Evolutionary conservation across 2,797 vertebrate species (phyloP).

Genomic region (Benthosema pterotum): DNA sequence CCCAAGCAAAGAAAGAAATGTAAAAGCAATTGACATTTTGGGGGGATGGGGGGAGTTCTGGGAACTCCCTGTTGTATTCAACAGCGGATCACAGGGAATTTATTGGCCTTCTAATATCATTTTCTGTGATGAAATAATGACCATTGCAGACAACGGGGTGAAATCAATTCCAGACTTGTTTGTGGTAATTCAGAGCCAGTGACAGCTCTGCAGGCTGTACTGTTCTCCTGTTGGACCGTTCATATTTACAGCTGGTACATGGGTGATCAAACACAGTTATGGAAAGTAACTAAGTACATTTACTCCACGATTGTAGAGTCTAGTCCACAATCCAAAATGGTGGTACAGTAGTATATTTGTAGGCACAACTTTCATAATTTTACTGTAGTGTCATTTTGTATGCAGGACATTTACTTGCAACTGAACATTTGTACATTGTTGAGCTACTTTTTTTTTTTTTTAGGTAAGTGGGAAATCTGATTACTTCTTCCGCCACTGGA

Average conservation of each 20-base stretch:
- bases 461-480: no score
- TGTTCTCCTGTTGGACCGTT: background rate
- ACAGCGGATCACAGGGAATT: no score
- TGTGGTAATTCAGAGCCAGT: conserved; percentile 8
- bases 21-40: conserved; percentile 6
- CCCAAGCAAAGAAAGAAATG: conserved; percentile 4
- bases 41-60: background rate
- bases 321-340: no score
- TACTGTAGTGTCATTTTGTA: no score
- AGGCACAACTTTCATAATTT: no score
- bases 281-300: no score
- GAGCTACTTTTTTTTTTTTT: no score
- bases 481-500: no score
- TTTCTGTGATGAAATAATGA: background rate
- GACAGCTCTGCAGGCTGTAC: background rate
- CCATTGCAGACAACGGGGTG: background rate
- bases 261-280: background rate
- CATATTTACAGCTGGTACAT: background rate
- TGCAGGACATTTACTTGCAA: no score
- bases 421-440: no score
- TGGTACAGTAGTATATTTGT: no score
- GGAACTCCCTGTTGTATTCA: background rate
- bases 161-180: conserved; percentile 13
- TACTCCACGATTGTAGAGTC: no score
- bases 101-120: conserved; percentile 13